Evolutionary conservation across 2,888 invertebrate genomes (phyloP).

Genomic region (Tethea ocularis): DNA sequence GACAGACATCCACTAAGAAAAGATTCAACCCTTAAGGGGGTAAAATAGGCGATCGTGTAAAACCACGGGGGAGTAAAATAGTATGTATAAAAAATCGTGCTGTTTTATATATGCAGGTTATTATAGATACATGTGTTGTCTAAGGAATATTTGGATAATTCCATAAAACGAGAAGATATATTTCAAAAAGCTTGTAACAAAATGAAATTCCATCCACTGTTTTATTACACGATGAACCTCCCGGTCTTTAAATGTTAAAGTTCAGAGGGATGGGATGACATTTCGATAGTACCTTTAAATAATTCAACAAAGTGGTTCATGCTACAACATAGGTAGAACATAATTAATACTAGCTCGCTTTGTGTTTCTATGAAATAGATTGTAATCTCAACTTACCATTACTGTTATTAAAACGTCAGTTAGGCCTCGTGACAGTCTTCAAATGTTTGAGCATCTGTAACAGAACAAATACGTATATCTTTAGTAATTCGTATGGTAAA

Average conservation of each 20-base stretch:
- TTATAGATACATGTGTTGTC: too few species aligned
- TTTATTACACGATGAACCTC: neutral
- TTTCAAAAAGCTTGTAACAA: too few species aligned
- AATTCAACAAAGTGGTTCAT: neutral
- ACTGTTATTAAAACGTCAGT: constrained; percentile 36
- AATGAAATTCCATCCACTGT: neutral
- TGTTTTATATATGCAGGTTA: too few species aligned
- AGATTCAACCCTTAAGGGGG: too few species aligned
- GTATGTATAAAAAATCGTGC: too few species aligned
- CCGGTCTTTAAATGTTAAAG: neutral
- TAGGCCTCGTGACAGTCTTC: constrained; percentile 30
- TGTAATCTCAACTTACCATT: constrained; percentile 48
- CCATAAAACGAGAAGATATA: too few species aligned
- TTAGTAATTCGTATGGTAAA: constrained; percentile 13
- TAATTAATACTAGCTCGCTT: too few species aligned
- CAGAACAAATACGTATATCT: constrained; percentile 28
- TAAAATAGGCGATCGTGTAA: too few species aligned
- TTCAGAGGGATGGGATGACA: neutral
- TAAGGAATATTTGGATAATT: too few species aligned
- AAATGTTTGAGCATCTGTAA: constrained; percentile 50
- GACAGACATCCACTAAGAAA: too few species aligned
- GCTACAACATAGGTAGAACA: neutral
- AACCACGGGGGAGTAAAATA: too few species aligned
- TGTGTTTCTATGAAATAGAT: neutral
- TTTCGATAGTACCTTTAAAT: constrained; percentile 2